Percentiles rank a stretch among this genome's conserved stretches.
Evolutionary conservation across 2,797 vertebrate genomes (phyloP).

Genomic region (Cottoperca gobio): DNA sequence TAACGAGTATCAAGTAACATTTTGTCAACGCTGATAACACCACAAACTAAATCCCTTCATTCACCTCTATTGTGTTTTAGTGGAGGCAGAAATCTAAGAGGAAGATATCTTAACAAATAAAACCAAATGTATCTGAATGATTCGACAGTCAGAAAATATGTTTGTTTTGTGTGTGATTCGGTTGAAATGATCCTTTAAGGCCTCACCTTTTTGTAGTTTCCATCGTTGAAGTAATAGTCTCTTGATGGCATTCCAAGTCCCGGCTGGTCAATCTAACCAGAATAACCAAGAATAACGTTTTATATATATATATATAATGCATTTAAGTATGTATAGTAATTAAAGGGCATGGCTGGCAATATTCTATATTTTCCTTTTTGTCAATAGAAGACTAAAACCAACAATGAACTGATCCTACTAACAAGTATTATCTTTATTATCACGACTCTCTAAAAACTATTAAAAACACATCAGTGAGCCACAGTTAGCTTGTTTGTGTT

Average conservation of each 20-base stretch:
- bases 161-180: neutral
- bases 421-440: neutral
- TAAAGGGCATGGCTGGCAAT: neutral
- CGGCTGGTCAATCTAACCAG: constrained; percentile 93
- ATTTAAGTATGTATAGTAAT: neutral
- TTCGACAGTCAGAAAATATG: neutral
- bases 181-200: neutral
- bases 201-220: constrained; percentile 89
- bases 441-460: neutral
- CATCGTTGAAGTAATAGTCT: constrained; percentile 94
- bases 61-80: neutral
- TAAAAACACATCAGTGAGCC: neutral
- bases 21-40: neutral
- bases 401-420: neutral
- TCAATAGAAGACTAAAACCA: neutral
- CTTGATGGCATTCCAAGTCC: constrained; percentile 95
- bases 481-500: too few species aligned
- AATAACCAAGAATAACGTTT: constrained; percentile 28
- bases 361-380: neutral
- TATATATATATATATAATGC: too few species aligned
- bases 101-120: neutral
- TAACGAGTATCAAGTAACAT: neutral
- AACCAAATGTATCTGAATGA: neutral
- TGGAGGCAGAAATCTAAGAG: neutral
- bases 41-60: neutral